Evolutionary conservation across 23 tunicate genomes (phyloP), one percentile per base, ranked within the genome.

Genomic region (Phallusia fumigata): DNA sequence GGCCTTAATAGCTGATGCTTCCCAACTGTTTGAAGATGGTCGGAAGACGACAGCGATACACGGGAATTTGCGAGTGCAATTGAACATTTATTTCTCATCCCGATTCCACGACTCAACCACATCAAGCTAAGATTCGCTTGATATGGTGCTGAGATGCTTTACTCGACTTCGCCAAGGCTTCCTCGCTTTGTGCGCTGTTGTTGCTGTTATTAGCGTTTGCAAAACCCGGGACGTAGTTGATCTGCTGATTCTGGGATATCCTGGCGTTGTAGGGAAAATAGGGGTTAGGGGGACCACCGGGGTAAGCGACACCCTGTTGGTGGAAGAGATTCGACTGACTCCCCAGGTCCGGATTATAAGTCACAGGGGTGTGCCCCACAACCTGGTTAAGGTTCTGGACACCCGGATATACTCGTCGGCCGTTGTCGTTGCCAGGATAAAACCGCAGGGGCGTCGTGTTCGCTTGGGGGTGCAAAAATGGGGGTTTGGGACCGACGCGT

Each of bases 181-280:
- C 69, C 5, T 58, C 69, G 28, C 69, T 58, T 3, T 58, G 69
- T 21, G 28, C 69, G 16, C 28, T 58, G 69, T 58, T 58, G 16
- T 58, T 58, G 69, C 69, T 58, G 16, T 58, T 58, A 58, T 58
- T 58, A 24, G 69, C 28, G 69, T 58, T 58, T 1, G 69, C 69
- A 24, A 58, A 58, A 22, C 69, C 69, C 3, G 69, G 69, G 11
- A 58, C 69, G 16, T 58, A 58, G 69, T 58, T 58, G 69, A 58
- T 58, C 28, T 58, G 69, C 28, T 58, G 69, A 24, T 58, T 58
- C 13, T 58, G 69, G 26, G 26, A 16, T 8, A 58, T 21, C 16
- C 69, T 22, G 69, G 69, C 5, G 69, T 58, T 58, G 28, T 58
- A 58, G 28, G 69, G 69, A 24, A 58, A 58, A 58, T 58, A 58